Base-by-base conservation (phyloP, 1,140 invertebrate genomes). In the Lordiphosa stackelbergi region DNA sequence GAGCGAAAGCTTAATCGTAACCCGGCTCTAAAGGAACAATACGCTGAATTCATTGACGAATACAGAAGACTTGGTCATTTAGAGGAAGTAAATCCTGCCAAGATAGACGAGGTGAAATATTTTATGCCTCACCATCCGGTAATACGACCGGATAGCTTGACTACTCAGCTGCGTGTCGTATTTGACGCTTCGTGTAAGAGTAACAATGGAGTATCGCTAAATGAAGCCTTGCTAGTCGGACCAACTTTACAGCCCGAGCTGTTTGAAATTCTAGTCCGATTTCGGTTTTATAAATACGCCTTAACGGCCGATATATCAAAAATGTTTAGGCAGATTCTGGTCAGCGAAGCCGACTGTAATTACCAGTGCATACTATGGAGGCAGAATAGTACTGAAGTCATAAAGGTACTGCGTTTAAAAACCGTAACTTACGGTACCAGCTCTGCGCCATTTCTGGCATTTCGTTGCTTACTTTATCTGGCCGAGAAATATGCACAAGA, bases 281-380 rank as follows among this genome's bases (percentile, higher is more conserved):
- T 36, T n/a, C 12, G 46, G 16, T 48, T 48, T 19, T 48, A 48
- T 13, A 48, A 35, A 22, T 48, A 36, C 10, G 46, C 46, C 3
- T 13, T 48, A 35, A 48, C 34, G 31, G 34, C 46, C 2, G 46
- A 48, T 36, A 40, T 40, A 3, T 12, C 10, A 4, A 48, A 36
- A 13, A 48, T 48, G 46, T 48, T 35, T 4, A 34, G 46, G 4
- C 34, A 48, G 31, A 13, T 36, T 19, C 6, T 16, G 16, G 16
- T 16, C 16, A 16, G 16, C 16, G 16, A 16, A 16, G 2, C 16
- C 16, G 16, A 16, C 16, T 16, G 16, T 16, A 16, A 16, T 16
- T 16, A 16, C 16, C 16, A 16, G 16, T 16, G 16, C 16, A 16
- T 16, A 16, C 16, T 16, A 13, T 7, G 11, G 37, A 48, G 8